phyloP scores from a whole-genome alignment of 2,888 invertebrate genomes.

The Chaetogeoica ovagalla region DNA sequence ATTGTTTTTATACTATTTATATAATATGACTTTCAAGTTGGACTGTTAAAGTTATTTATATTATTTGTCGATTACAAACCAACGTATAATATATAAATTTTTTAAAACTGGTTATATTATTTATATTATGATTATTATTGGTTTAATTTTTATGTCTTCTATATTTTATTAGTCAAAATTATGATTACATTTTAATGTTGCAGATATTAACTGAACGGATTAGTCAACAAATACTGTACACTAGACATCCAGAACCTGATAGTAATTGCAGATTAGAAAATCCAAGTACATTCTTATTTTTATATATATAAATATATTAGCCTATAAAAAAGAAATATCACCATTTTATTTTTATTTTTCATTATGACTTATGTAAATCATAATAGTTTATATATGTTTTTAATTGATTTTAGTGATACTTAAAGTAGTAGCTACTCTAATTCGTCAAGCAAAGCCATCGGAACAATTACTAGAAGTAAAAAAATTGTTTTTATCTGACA shows the following conservation, averaged over 20 bases:
- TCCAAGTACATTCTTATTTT: conserved; percentile 75
- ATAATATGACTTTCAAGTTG: too few species aligned
- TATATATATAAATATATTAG: conserved; percentile 40
- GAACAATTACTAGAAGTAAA: conserved; percentile 90
- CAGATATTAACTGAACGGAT: conserved; percentile 95
- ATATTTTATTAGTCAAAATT: too few species aligned
- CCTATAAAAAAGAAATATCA: neutral
- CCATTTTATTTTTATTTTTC: neutral
- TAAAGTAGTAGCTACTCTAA: conserved; percentile 96
- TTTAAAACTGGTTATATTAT: too few species aligned
- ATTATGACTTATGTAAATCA: neutral
- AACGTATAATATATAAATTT: too few species aligned
- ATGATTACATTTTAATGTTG: neutral
- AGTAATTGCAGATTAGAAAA: conserved; percentile 93
- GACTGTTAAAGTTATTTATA: too few species aligned
- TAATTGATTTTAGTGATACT: conserved; percentile 76
- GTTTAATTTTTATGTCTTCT: too few species aligned
- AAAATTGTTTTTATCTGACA: conserved; percentile 94
- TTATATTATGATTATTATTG: too few species aligned
- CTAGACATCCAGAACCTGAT: conserved; percentile 93
- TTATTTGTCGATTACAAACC: too few species aligned
- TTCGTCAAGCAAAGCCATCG: conserved; percentile 93
- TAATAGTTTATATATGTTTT: conserved; percentile 9
- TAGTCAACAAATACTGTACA: conserved; percentile 90
- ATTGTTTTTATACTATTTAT: too few species aligned